phyloP scores from a whole-genome alignment of 37 sponge, comb jelly and placozoan genomes.

The Ianthella basta region DNA sequence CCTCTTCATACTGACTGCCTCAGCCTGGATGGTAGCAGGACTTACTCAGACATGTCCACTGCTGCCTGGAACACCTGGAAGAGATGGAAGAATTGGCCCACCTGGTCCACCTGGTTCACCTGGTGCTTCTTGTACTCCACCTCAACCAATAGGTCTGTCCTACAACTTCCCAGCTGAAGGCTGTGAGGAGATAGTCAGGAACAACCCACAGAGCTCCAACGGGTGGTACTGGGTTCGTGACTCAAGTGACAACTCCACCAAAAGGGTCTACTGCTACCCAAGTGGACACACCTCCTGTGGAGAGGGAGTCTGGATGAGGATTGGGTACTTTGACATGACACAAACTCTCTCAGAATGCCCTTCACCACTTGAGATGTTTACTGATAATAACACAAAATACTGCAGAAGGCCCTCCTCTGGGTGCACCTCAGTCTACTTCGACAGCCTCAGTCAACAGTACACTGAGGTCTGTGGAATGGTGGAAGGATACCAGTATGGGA shows the following conservation, averaged over 20 bases:
- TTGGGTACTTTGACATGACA: constrained; percentile 9
- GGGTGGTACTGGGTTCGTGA: constrained; percentile 19
- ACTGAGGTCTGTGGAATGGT: constrained; percentile 17
- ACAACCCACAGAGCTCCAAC: neutral
- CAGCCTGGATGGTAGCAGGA: no score
- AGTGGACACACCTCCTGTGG: neutral
- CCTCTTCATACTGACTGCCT: no score
- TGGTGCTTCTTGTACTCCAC: constrained; percentile 58
- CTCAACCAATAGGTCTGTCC: no score
- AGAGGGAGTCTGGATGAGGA: constrained; percentile 29
- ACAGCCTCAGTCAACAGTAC: neutral
- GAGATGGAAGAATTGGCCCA: constrained; percentile 36
- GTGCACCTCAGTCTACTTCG: constrained; percentile 17
- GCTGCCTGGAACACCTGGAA: neutral
- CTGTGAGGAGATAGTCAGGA: no score
- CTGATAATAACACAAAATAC: neutral
- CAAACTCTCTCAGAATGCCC: neutral
- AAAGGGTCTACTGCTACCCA: neutral
- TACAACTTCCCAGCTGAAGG: no score
- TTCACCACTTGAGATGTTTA: neutral
- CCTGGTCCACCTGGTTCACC: constrained; percentile 44
- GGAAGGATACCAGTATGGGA: constrained; percentile 14
- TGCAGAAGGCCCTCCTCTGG: neutral
- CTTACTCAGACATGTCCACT: neutral
- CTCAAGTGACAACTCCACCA: neutral